Conservation (phyloP, 2,797 vertebrate species). For the Spinus pinus region DNA sequence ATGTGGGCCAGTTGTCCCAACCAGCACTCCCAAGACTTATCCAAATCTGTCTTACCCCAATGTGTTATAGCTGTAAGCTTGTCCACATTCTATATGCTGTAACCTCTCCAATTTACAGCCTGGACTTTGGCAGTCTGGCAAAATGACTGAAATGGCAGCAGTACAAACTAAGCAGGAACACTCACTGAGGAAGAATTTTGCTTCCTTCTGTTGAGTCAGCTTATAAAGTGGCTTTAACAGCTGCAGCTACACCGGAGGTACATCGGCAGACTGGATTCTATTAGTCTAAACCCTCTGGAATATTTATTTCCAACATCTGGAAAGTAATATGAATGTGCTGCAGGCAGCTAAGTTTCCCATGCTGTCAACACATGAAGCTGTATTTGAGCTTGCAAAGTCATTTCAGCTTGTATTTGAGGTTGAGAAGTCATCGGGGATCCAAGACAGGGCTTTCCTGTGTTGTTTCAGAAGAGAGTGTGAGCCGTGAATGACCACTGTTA, state of each 20-base stretch:
- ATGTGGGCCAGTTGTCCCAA: background rate
- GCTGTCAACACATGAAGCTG: background rate
- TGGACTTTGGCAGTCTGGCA: background rate
- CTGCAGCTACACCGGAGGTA: background rate
- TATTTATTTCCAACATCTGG: constrained; percentile 23
- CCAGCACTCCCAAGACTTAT: background rate
- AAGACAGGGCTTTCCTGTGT: background rate
- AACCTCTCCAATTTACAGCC: background rate
- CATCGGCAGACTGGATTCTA: background rate
- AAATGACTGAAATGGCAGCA: background rate
- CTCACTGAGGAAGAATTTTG: constrained; percentile 14
- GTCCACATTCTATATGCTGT: background rate
- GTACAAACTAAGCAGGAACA: constrained; percentile 20
- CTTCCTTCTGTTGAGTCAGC: background rate
- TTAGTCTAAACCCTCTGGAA: constrained; percentile 11
- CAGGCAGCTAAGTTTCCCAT: background rate
- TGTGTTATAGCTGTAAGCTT: background rate
- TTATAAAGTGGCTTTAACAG: constrained; percentile 40
- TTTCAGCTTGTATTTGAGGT: background rate
- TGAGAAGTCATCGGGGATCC: background rate
- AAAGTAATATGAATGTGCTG: background rate
- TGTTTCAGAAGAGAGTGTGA: background rate
- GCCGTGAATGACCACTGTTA: fast-evolving
- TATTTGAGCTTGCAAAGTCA: background rate
- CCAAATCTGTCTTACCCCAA: background rate